phyloP scores from a whole-genome alignment of 2,888 invertebrate species.

The Lissocephala sabroskyi region DNA sequence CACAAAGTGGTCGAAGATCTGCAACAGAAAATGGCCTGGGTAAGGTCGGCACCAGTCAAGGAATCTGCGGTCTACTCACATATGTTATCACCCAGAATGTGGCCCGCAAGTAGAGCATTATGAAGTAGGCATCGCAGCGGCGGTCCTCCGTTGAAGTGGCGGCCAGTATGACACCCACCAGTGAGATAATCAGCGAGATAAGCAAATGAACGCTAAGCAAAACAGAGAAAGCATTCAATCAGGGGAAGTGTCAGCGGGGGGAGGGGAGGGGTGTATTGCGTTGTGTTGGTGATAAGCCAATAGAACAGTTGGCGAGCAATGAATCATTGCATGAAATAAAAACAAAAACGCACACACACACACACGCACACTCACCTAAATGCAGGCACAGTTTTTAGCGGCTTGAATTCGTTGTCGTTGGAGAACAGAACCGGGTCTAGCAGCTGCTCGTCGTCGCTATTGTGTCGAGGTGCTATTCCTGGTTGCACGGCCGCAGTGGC shows the following conservation, averaged over 20 bases:
- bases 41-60: too few relatives aligned
- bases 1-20: conserved; percentile 76
- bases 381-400: conserved; percentile 66
- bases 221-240: conserved; percentile 1
- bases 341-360: conserved; percentile 6
- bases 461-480: conserved; percentile 19
- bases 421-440: conserved; percentile 68
- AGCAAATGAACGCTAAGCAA: conserved; percentile 63
- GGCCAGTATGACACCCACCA: conserved; percentile 65
- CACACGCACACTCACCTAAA: conserved; percentile 58
- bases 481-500: conserved; percentile 26
- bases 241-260: too few relatives aligned
- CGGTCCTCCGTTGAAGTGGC: conserved; percentile 62
- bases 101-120: conserved; percentile 76
- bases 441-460: conserved; percentile 56
- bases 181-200: conserved; percentile 68
- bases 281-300: conserved; percentile 9
- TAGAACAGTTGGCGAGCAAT: conserved; percentile 2
- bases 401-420: conserved; percentile 55
- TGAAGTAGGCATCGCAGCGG: conserved; percentile 76
- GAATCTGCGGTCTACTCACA: conserved; percentile 74
- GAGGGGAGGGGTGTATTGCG: too few relatives aligned
- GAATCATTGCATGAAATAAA: conserved; percentile 44
- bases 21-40: too few relatives aligned
- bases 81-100: conserved; percentile 76